A percentile compares a stretch with the other conserved stretches of the same genome.
phyloP scores from a whole-genome alignment of 2,888 invertebrate genomes.

The Nowickia ferox region DNA sequence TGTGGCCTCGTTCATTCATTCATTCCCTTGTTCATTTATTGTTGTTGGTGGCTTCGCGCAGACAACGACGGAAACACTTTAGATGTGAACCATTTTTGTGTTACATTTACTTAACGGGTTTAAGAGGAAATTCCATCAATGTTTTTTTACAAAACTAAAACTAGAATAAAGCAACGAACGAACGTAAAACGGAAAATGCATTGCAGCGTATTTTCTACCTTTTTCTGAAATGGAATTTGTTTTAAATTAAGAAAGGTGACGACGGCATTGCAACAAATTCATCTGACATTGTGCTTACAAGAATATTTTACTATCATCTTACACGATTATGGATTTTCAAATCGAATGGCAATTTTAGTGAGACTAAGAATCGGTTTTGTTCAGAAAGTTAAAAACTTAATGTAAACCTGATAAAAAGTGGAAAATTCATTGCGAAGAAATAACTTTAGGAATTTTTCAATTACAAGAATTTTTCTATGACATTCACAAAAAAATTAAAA shows the following conservation, averaged over 20 bases:
- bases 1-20: background rate
- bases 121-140: slow-evolving; percentile 66
- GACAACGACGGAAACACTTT: slow-evolving; percentile 64
- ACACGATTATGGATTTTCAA: slow-evolving; percentile 51
- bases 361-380: background rate
- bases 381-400: background rate
- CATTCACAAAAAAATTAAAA: too few relatives aligned
- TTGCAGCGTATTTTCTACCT: slow-evolving; percentile 4
- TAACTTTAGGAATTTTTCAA: too few relatives aligned
- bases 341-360: slow-evolving; percentile 15
- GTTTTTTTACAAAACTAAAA: slow-evolving; percentile 22
- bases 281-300: slow-evolving; percentile 38
- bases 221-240: slow-evolving; percentile 47
- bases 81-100: slow-evolving; percentile 48
- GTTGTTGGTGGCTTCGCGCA: background rate
- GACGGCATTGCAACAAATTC: slow-evolving; percentile 18
- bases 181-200: slow-evolving; percentile 53
- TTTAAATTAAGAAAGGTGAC: slow-evolving; percentile 48
- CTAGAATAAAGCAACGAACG: slow-evolving; percentile 7
- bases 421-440: background rate
- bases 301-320: slow-evolving; percentile 42
- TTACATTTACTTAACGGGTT: slow-evolving; percentile 64
- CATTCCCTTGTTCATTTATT: background rate
- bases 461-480: too few relatives aligned
- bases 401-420: background rate